Base-by-base conservation (phyloP, 2,797 vertebrate species). In the Enteromius unitaeniatus region DNA sequence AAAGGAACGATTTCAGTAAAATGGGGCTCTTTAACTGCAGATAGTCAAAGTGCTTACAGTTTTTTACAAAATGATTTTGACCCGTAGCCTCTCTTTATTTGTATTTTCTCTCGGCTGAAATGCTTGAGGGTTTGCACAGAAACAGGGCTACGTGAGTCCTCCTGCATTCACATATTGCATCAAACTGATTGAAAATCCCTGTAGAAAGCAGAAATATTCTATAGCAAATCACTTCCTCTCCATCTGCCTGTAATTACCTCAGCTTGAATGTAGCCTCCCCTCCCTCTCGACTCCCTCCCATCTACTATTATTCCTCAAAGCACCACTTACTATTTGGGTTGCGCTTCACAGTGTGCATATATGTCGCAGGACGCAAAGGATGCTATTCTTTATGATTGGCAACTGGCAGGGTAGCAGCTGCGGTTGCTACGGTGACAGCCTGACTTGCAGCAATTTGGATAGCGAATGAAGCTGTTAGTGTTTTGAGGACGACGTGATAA, bases 361-460 rank as follows among this genome's bases (percentile, higher is more conserved):
- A 77, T 83, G 88, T 89, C 81, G 81, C 85, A 88, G 86, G 90
- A 94, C 89, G 92, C 90, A 90, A 90, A 88, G 86, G 90, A 94
- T 90, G 92, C 90, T 91, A 90, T 91, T 95, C 91, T 93, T 91
- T 92, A 92, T 91, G 88, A 91, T 84, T 92, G 90, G 91, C 70
- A 89, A 88, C 76, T 82, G 84, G 85, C 79, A 85, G 88, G 84
- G 88, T 17, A 85, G 84, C 85, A 85, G 91, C 92, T 89, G 88
- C 93, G 91, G 95, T 95, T 95, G 93, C 94, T 93, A 95, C 92
- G 94, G 95, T 93, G 93, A 95, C 95, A 93, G 93, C 89, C 91
- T 93, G 94, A 94, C 92, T 94, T 93, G 93, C 91, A 88, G 91
- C 93, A 92, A 91, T 93, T 92, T 93, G 93, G 93, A 92, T 93